Percentiles rank a stretch among this genome's conserved stretches.
phyloP scores from a whole-genome alignment of 2,888 invertebrate genomes.

The Volucella bombylans region DNA sequence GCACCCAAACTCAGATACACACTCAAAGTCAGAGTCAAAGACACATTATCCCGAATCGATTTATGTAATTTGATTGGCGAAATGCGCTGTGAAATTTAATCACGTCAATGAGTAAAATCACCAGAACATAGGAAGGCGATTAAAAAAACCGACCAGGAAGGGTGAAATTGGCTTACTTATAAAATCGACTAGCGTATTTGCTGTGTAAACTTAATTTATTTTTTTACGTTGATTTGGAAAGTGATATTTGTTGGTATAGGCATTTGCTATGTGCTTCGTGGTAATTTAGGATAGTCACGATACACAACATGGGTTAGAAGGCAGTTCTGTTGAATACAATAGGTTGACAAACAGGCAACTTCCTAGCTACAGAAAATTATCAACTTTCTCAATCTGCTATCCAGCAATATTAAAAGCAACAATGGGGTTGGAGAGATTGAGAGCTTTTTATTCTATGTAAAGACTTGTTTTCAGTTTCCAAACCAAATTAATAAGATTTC shows the following conservation, averaged over 20 bases:
- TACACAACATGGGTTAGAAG: too few species aligned
- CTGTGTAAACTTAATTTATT: not conserved
- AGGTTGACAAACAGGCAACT: too few species aligned
- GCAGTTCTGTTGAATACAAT: too few species aligned
- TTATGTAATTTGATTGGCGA: slow-evolving; percentile 61
- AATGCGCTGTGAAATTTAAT: slow-evolving; percentile 73
- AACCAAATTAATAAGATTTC: too few species aligned
- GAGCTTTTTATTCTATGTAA: too few species aligned
- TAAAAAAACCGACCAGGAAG: slow-evolving; percentile 20
- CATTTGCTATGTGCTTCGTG: not conserved
- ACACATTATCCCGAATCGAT: slow-evolving; percentile 68
- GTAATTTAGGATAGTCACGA: not conserved
- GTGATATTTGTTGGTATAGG: slow-evolving; percentile 29
- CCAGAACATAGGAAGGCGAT: slow-evolving; percentile 53
- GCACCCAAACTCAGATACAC: not conserved
- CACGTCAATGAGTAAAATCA: slow-evolving; percentile 56
- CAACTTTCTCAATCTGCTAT: too few species aligned
- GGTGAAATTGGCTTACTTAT: slow-evolving; percentile 16
- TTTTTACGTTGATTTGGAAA: slow-evolving; percentile 53
- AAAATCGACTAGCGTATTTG: not conserved
- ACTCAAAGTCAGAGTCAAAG: not conserved
- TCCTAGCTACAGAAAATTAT: too few species aligned
- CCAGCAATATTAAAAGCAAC: too few species aligned
- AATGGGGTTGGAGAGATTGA: too few species aligned
- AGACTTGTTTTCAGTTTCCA: too few species aligned